Percentiles rank a stretch among this genome's conserved stretches.
Evolutionary conservation across 2,113 vertebrate genomes (phyloP).

Genomic region (Halichoeres trimaculatus): DNA sequence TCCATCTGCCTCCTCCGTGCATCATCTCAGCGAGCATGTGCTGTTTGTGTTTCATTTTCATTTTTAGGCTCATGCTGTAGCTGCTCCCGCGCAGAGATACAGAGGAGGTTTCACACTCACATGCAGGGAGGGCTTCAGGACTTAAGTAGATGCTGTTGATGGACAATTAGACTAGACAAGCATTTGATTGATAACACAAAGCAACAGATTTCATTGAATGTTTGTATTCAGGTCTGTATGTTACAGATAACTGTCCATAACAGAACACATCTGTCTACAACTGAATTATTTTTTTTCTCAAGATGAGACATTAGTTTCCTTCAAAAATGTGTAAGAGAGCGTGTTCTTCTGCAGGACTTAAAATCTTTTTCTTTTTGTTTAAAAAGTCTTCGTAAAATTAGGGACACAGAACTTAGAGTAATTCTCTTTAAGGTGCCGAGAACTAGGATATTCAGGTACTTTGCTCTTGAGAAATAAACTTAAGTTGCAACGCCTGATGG

Average conservation of each 20-base stretch:
- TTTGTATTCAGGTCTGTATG: background rate
- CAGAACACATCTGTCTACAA: too few relatives aligned
- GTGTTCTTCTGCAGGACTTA: too few relatives aligned
- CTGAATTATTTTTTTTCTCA: too few relatives aligned
- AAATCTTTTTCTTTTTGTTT: background rate
- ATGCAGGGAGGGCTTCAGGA: slow-evolving; percentile 24
- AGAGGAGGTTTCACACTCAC: slow-evolving; percentile 39
- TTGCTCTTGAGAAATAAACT: background rate
- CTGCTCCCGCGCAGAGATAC: slow-evolving; percentile 26
- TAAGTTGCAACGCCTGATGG: background rate
- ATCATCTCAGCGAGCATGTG: slow-evolving; percentile 50
- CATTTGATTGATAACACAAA: background rate
- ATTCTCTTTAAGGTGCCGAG: too few relatives aligned
- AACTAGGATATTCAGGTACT: background rate
- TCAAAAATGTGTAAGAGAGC: too few relatives aligned
- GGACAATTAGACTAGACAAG: background rate
- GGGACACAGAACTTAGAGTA: background rate
- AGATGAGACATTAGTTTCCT: too few relatives aligned
- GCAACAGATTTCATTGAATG: background rate
- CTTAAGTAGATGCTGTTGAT: slow-evolving; percentile 9
- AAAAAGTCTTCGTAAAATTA: too few relatives aligned
- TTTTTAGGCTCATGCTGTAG: slow-evolving; percentile 44
- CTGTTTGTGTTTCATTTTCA: slow-evolving; percentile 51
- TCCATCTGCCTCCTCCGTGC: slow-evolving; percentile 61
- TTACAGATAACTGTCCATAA: too few relatives aligned